These are phyloP conservation scores for Dicrurus megarhynchus DNA, from an alignment of 2,113 vertebrate species.

Conservation along the genomic window DNA sequence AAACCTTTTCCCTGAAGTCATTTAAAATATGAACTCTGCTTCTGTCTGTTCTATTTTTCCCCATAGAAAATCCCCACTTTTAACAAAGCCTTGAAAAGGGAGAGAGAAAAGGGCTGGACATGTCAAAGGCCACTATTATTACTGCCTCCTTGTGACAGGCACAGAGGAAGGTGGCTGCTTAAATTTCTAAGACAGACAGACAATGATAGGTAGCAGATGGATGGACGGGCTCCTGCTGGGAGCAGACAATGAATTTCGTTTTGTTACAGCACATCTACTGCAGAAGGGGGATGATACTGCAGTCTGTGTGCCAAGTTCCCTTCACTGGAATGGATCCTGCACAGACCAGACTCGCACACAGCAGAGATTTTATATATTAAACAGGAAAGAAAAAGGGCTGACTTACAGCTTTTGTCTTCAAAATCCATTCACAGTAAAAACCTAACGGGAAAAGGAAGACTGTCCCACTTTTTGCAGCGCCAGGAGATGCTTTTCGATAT, in stretches of 20 bases:
- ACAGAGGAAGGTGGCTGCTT: neutral
- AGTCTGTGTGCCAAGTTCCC: constrained; percentile 32
- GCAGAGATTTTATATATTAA: constrained; percentile 26
- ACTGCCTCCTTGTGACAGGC: neutral
- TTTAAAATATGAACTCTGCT: neutral
- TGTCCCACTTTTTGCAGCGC: constrained; percentile 16
- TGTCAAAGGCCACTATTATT: constrained; percentile 25
- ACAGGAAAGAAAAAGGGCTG: constrained; percentile 9
- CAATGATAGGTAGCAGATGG: constrained; percentile 34
- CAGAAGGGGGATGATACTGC: constrained; percentile 42
- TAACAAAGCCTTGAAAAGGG: neutral
- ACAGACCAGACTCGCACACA: neutral
- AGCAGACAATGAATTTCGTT: constrained; percentile 51
- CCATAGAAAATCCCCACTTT: neutral
- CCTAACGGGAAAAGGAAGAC: neutral
- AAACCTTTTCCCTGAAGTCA: neutral
- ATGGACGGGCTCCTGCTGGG: constrained; percentile 30
- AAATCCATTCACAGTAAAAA: constrained; percentile 26
- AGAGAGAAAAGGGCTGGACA: neutral
- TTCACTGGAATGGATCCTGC: neutral
- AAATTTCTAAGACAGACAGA: constrained; percentile 43
- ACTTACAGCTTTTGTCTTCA: constrained; percentile 56
- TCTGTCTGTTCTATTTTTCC: neutral
- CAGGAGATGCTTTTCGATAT: neutral
- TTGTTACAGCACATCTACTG: constrained; percentile 35